Percentiles rank a stretch among this genome's conserved stretches.
These are phyloP conservation scores for Xestobium rufovillosum DNA, from an alignment of 2,888 invertebrate genomes.

Conservation along the genomic window DNA sequence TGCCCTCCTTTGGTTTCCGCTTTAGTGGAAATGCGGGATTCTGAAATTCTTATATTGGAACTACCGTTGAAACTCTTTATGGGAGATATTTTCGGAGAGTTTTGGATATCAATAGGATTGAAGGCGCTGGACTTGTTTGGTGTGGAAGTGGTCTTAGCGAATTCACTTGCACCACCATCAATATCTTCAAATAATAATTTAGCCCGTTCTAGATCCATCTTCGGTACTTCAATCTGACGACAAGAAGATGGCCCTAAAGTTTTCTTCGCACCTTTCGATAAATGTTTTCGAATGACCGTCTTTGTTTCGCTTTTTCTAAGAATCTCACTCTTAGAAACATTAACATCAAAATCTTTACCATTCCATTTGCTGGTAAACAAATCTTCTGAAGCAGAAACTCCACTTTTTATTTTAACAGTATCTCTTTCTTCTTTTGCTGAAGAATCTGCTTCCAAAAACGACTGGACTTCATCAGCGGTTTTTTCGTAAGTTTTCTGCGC, in stretches of 20 bases:
- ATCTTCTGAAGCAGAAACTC: no score
- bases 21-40: neutral
- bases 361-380: no score
- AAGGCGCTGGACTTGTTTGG: conserved; percentile 12
- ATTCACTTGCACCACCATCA: conserved; percentile 7
- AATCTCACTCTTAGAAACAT: no score
- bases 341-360: no score
- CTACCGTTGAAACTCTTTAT: no score
- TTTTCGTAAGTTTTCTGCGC: conserved; percentile 27
- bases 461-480: conserved; percentile 38
- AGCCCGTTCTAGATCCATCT: conserved; percentile 31
- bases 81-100: neutral
- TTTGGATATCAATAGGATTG: conserved; percentile 5
- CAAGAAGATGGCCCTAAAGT: conserved; percentile 31
- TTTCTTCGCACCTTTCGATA: conserved; percentile 26
- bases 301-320: no score
- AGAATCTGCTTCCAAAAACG: conserved; percentile 27
- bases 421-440: conserved; percentile 10
- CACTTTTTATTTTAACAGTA: conserved; percentile 11
- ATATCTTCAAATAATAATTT: conserved; percentile 26
- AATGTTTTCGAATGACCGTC: no score
- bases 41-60: no score
- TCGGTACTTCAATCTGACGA: conserved; percentile 31
- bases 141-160: conserved; percentile 14
- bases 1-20: conserved; percentile 18